Evolutionary conservation across 2,113 vertebrate genomes (phyloP).

Genomic region (Cygnus atratus): DNA sequence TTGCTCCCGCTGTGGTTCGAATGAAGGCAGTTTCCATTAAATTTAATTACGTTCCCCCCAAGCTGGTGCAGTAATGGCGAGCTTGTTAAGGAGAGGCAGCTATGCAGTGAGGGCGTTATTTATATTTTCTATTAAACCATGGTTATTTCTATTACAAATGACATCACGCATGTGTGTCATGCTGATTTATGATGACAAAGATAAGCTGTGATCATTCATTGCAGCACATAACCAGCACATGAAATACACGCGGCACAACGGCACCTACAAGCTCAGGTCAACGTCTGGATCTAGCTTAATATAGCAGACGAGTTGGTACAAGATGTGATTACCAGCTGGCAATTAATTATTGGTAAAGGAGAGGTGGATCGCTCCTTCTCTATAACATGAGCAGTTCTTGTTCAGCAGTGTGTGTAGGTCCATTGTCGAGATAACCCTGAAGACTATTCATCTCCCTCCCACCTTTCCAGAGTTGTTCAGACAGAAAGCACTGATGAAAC

Average conservation of each 20-base stretch:
- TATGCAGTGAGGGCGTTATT: conserved; percentile 9
- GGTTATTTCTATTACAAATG: conserved; percentile 9
- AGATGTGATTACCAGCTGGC: neutral
- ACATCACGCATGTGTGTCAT: neutral
- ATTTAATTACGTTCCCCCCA: neutral
- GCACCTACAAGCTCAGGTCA: neutral
- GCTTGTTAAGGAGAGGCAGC: neutral
- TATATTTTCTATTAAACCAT: conserved; percentile 19
- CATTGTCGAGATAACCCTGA: neutral
- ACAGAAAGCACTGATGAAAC: neutral
- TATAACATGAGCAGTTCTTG: neutral
- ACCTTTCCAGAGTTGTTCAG: neutral
- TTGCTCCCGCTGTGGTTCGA: conserved; percentile 28
- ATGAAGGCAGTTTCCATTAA: conserved; percentile 18
- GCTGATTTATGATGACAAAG: neutral
- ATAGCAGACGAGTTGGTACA: neutral
- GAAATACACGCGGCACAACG: neutral
- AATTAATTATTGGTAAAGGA: neutral
- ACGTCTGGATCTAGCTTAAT: neutral
- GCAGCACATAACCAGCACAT: neutral
- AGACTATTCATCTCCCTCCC: neutral
- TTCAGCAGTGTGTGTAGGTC: neutral
- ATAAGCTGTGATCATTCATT: neutral
- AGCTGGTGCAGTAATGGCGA: neutral
- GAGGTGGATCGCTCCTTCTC: neutral